Base-by-base conservation (phyloP, 2,888 invertebrate genomes). In the Eupithecia exiguata region DNA sequence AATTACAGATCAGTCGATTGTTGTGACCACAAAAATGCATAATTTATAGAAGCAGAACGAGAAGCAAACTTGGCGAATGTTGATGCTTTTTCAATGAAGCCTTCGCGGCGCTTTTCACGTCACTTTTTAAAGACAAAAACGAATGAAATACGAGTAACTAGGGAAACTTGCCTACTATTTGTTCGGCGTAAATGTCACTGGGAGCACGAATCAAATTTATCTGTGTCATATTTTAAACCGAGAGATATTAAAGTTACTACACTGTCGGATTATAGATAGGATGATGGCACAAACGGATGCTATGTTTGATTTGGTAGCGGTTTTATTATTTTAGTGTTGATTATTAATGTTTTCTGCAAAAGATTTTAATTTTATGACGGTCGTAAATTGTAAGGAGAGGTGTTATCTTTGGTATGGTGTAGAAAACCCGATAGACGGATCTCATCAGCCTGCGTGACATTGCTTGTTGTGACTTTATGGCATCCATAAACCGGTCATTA, bases 1-100 rank as follows among this genome's bases (percentile, higher is more conserved):
- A 93, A 93, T 94, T 91, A 92, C 93, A 93, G 90, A 93, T 93
- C 86, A 91, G 91, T 80, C 91, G 91, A 92, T 93, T 92, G 93
- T 93, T 92, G 89, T 86, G 88, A 84, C 86, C 89, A 88, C 91
- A 89, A 91, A 80, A 89, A 93, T 93, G 91, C 90, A 92, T 93
- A 91, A 93, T 93, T 91, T 92, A 94, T 93, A 89, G 88, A 91
- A 89, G 85, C 88, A 84, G 86, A 87, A 88, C 87, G 85, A 81
- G 86, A 86, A 88, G 88, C 87, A 87, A 86, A 86, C 85, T 82
- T 74, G 80, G 82, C 85, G 85, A 85, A 80, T 84, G 81, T 84
- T 84, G 85, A 83, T 88, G 74, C 76, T 88, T 92, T 92, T 89
- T 85, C 80, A 78, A 73, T 72, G 79, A 83, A 82, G 83, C 85